These are phyloP conservation scores for Linhomoeus sp. DNA, from an alignment of 2,888 invertebrate species.

Conservation along the genomic window DNA sequence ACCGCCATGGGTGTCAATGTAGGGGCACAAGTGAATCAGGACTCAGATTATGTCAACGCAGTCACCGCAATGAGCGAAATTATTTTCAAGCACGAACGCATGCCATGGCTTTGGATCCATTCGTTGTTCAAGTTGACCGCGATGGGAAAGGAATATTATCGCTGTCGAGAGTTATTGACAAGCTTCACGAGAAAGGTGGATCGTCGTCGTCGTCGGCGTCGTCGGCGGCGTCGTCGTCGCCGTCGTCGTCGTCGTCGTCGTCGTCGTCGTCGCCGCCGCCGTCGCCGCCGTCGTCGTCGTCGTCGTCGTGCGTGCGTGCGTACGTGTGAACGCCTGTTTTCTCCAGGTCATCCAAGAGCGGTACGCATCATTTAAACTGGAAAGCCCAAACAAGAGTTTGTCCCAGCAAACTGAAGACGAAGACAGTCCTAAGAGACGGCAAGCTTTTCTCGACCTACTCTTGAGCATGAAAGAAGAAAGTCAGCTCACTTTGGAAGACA, in stretches of 20 bases:
- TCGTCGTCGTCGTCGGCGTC: no score
- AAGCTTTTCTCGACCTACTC: neutral
- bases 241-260: no score
- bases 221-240: no score
- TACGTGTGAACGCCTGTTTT: no score
- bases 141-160: neutral
- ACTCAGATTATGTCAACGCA: neutral
- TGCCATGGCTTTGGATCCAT: neutral
- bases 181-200: neutral
- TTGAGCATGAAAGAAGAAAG: neutral
- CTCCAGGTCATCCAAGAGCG: no score
- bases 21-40: neutral
- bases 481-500: neutral
- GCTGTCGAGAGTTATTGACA: neutral
- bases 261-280: no score
- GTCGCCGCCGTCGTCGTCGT: no score
- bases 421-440: neutral
- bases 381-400: no score
- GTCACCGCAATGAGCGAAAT: neutral
- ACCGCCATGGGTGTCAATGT: neutral
- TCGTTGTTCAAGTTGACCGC: neutral
- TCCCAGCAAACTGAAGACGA: no score
- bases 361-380: no score
- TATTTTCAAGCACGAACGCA: neutral
- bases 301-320: no score